Evolutionary conservation across 2,113 vertebrate genomes (phyloP).

Genomic region (Archilochus colubris): DNA sequence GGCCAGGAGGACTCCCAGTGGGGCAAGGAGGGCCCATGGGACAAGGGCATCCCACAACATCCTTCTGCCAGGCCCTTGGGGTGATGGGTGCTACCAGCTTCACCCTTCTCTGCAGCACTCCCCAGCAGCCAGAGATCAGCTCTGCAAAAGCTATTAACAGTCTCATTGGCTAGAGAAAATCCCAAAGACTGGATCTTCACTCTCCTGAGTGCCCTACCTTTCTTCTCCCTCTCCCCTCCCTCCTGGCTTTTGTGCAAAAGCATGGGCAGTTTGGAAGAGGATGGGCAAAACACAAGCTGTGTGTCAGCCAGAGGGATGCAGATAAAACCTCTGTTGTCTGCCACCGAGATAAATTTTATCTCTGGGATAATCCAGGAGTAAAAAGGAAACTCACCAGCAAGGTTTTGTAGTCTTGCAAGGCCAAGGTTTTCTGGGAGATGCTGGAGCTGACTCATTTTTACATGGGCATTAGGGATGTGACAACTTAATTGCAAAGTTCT

Average conservation of each 20-base stretch:
- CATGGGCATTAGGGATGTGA: slow-evolving; percentile 64
- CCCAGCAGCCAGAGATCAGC: not conserved
- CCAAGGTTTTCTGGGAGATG: slow-evolving; percentile 4
- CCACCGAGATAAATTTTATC: not conserved
- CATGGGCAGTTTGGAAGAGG: not conserved
- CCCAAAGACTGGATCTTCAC: not conserved
- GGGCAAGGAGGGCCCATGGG: rapidly evolving
- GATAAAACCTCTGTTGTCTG: slow-evolving; percentile 42
- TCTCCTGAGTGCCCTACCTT: not conserved
- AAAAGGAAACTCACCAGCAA: slow-evolving; percentile 15
- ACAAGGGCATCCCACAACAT: not conserved
- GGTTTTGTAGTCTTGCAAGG: not conserved
- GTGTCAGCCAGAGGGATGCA: not conserved
- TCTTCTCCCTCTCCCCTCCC: no score
- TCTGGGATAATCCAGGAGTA: slow-evolving; percentile 19
- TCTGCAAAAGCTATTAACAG: not conserved
- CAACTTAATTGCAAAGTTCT: slow-evolving; percentile 69
- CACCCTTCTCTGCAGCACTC: rapidly evolving
- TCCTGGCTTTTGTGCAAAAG: not conserved
- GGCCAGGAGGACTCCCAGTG: not conserved
- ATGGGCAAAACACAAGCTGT: not conserved
- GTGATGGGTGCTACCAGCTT: rapidly evolving
- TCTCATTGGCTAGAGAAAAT: not conserved
- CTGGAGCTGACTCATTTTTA: slow-evolving; percentile 47
- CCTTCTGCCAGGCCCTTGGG: not conserved